phyloP scores from a whole-genome alignment of 2,797 vertebrate species.

The Amniataba percoides region DNA sequence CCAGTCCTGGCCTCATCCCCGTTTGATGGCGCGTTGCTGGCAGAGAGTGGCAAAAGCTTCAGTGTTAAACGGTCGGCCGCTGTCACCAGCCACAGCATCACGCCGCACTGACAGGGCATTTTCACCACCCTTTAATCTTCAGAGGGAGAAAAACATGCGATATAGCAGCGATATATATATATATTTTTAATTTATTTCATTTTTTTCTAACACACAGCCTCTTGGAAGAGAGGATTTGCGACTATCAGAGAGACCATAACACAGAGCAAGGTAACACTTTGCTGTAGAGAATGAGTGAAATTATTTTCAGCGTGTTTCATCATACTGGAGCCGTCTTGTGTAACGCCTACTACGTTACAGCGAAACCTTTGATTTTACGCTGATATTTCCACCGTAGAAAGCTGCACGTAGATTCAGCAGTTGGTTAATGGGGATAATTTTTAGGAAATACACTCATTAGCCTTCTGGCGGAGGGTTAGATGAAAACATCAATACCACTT shows the following conservation, averaged over 20 bases:
- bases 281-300: conserved; percentile 39
- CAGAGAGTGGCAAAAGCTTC: conserved; percentile 51
- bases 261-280: conserved; percentile 20
- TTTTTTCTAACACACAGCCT: background rate
- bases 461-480: background rate
- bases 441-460: background rate
- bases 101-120: conserved; percentile 59
- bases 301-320: conserved; percentile 66
- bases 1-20: conserved; percentile 51
- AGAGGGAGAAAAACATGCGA: conserved; percentile 32
- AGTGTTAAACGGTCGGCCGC: conserved; percentile 60
- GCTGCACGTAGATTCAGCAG: background rate
- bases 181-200: conserved; percentile 10
- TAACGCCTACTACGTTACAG: conserved; percentile 29
- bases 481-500: background rate
- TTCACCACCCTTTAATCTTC: conserved; percentile 64
- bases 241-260: conserved; percentile 26
- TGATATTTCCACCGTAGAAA: background rate
- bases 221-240: conserved; percentile 32
- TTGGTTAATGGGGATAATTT: conserved; percentile 1
- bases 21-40: conserved; percentile 60
- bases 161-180: conserved; percentile 23
- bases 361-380: conserved; percentile 32
- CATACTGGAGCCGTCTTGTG: conserved; percentile 50
- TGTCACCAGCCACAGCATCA: conserved; percentile 59